phyloP scores from a whole-genome alignment of 2,797 vertebrate genomes.

The Chrosomus eos region DNA sequence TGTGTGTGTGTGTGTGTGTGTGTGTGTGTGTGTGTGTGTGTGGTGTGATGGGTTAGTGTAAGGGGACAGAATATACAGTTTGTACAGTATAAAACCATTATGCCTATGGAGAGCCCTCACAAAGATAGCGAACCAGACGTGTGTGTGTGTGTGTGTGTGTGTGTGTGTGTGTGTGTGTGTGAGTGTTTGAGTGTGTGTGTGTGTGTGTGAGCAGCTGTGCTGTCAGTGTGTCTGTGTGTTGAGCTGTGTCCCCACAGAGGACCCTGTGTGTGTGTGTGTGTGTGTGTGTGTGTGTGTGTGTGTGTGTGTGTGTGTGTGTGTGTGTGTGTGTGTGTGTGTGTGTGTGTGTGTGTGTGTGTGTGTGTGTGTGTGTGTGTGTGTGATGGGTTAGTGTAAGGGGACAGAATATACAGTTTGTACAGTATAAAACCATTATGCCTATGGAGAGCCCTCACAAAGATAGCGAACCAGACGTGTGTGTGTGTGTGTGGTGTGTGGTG shows the following conservation, averaged over 20 bases:
- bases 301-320: background rate
- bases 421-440: too few species aligned
- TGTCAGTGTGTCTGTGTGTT: background rate
- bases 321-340: background rate
- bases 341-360: background rate
- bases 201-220: background rate
- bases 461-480: too few species aligned
- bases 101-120: too few species aligned
- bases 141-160: conserved; percentile 17
- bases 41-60: too few species aligned
- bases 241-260: too few species aligned
- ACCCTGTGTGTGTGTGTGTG: background rate
- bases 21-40: conserved; percentile 19
- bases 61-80: too few species aligned
- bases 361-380: background rate
- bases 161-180: background rate
- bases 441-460: too few species aligned
- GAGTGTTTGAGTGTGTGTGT: rapidly evolving
- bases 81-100: too few species aligned
- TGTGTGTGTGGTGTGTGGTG: too few species aligned
- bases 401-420: too few species aligned
- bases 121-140: too few species aligned
- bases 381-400: too few species aligned
- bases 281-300: conserved; percentile 1
- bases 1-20: conserved; percentile 23